Base-by-base conservation (phyloP, 2,797 vertebrate species). In the Hydrolagus colliei region DNA sequence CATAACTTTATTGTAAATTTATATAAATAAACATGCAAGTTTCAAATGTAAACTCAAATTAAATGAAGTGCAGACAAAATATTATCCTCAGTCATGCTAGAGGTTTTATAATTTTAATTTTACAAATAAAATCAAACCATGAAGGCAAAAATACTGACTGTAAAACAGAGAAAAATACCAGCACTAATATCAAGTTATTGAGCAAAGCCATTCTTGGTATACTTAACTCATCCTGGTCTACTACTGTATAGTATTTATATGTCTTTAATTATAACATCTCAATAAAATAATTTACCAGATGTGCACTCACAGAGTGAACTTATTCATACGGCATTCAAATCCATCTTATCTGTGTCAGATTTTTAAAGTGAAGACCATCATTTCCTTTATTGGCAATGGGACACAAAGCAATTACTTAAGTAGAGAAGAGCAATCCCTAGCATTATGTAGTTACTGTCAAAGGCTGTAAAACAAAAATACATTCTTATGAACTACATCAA, bases 281-380 rank as follows among this genome's bases (percentile, higher is more conserved):
- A 99, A 99, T 99, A 99, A 99, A 96, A 98, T 97, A 97, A 97
- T 95, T 97, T 98, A 98, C 97, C 96, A 99, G 97, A 97, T 97
- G 97, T 97, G 96, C 98, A 99, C 98, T 99, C 98, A 99, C 97
- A 98, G 97, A 99, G 97, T 99, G 97, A 99, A 98, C 96, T 98
- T 95, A 95, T 99, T 97, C 99, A 95, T 99, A 97, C 94, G 95
- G 93, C 95, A 94, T 97, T 96, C 94, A 96, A 96, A 96, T 95
- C 94, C 94, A 96, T 96, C 94, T 96, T 93, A 94, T 93, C 93
- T 93, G 90, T 93, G 96, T 89, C 92, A 92, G 90, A 89, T 94
- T 95, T 93, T 94, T 95, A 94, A 94, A 94, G 93, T 93, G 92
- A 94, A 94, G 94, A 94, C 93, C 92, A 90, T 93, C 91, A 91